Evolutionary conservation across 2,888 invertebrate species (phyloP).

Genomic region (Ophioninae sp.): DNA sequence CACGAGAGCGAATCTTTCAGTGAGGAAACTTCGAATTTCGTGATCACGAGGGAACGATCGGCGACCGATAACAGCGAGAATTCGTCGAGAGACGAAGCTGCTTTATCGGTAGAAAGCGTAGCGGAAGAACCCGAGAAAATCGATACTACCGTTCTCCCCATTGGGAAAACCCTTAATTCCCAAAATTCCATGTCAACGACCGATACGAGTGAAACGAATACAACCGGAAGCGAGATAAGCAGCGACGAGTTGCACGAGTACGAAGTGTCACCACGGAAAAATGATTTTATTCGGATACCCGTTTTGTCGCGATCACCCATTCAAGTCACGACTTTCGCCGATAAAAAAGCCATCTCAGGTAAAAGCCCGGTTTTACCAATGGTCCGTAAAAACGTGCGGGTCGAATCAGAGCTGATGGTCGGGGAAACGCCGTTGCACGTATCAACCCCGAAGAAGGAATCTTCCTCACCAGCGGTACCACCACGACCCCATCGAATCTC

Average conservation of each 20-base stretch:
- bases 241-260: conserved; percentile 77
- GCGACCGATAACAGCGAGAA: conserved; percentile 20
- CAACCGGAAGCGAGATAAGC: conserved; percentile 74
- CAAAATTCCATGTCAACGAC: conserved; percentile 61
- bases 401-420: background rate
- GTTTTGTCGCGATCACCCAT: background rate
- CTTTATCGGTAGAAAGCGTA: conserved; percentile 58
- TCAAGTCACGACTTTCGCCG: conserved; percentile 2
- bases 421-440: conserved; percentile 15
- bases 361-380: conserved; percentile 1
- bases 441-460: conserved; percentile 39
- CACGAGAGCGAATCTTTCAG: background rate
- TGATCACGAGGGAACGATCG: conserved; percentile 8
- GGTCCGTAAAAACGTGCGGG: conserved; percentile 33
- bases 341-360: background rate
- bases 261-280: conserved; percentile 68
- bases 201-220: conserved; percentile 72
- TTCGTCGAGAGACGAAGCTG: conserved; percentile 58
- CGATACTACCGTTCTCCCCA: conserved; percentile 10
- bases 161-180: background rate
- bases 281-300: conserved; percentile 5
- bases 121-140: conserved; percentile 40
- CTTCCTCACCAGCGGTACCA: conserved; percentile 27
- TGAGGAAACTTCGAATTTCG: conserved; percentile 1
- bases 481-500: conserved; percentile 2